Percentiles rank a stretch among this genome's conserved stretches.
These are phyloP conservation scores for Diachasmimorpha longicaudata DNA, from an alignment of 1,140 invertebrate genomes.

Conservation along the genomic window DNA sequence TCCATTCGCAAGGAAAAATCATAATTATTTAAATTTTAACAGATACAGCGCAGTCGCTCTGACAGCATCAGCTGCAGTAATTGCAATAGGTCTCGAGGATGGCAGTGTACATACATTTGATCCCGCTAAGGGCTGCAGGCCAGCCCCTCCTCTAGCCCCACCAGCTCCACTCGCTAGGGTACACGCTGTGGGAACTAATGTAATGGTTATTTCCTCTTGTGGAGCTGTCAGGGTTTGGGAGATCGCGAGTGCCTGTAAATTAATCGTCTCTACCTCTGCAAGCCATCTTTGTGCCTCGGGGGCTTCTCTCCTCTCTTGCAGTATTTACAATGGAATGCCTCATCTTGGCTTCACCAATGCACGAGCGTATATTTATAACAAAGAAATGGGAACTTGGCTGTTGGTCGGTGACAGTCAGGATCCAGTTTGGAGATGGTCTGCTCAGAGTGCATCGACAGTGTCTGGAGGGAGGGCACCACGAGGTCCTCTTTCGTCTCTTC, in stretches of 20 bases:
- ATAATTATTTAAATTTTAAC: neutral
- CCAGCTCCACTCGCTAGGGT: conserved; percentile 65
- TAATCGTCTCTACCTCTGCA: conserved; percentile 55
- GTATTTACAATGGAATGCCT: conserved; percentile 57
- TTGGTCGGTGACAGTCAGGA: conserved; percentile 62
- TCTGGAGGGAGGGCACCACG: conserved; percentile 43
- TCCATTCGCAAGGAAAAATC: no score
- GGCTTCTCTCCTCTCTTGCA: conserved; percentile 50
- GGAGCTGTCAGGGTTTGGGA: conserved; percentile 60
- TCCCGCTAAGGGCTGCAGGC: conserved; percentile 62
- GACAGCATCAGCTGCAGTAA: conserved; percentile 58
- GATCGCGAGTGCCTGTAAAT: conserved; percentile 50
- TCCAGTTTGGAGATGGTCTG: conserved; percentile 60
- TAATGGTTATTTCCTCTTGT: conserved; percentile 59
- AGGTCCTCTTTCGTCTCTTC: conserved; percentile 53
- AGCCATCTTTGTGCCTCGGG: conserved; percentile 55
- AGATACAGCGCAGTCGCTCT: conserved; percentile 49
- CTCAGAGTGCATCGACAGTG: conserved; percentile 47
- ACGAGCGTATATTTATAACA: conserved; percentile 57
- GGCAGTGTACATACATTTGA: conserved; percentile 70
- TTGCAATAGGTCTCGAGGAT: conserved; percentile 72
- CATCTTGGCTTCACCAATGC: conserved; percentile 58
- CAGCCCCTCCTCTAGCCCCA: conserved; percentile 70
- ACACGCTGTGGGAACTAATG: conserved; percentile 53
- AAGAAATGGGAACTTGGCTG: conserved; percentile 63